Conservation (phyloP, 2,113 vertebrate genomes). For the Prochilodus magdalenae region DNA sequence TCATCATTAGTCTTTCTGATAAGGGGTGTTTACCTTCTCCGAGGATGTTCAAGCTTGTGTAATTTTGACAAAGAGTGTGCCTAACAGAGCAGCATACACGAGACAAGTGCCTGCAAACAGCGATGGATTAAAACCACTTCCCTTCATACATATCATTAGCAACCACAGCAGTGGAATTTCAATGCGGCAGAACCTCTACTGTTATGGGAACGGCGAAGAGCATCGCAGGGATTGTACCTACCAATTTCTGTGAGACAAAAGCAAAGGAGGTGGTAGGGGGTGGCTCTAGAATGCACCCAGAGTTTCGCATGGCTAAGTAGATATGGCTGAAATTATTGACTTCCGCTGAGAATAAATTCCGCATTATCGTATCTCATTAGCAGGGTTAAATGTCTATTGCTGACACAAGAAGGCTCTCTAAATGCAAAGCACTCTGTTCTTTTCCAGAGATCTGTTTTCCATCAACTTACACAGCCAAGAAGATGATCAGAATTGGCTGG, state of each 20-base stretch:
- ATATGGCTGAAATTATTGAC: conserved; percentile 59
- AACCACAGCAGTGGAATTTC: conserved; percentile 43
- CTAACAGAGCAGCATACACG: conserved; percentile 32
- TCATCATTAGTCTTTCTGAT: conserved; percentile 53
- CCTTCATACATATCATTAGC: conserved; percentile 34
- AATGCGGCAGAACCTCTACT: conserved; percentile 29
- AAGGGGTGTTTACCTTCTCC: conserved; percentile 44
- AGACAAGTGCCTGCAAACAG: conserved; percentile 46
- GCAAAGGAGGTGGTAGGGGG: not conserved
- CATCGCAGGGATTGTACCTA: conserved; percentile 19
- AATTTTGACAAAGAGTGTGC: conserved; percentile 43
- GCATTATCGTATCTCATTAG: conserved; percentile 68
- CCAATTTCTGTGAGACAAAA: conserved; percentile 51
- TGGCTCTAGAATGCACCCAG: conserved; percentile 16
- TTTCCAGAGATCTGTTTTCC: conserved; percentile 31
- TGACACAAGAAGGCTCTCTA: conserved; percentile 34
- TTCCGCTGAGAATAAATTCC: conserved; percentile 51
- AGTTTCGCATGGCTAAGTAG: conserved; percentile 48
- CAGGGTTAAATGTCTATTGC: conserved; percentile 51
- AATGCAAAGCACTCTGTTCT: conserved; percentile 38
- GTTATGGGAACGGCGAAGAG: conserved; percentile 50
- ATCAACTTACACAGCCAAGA: conserved; percentile 31
- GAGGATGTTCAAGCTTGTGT: conserved; percentile 33
- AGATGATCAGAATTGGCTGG: conserved; percentile 24
- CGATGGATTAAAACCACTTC: conserved; percentile 51